Base-by-base conservation (phyloP, 2,113 vertebrate genomes). In the Microcebus murinus region DNA sequence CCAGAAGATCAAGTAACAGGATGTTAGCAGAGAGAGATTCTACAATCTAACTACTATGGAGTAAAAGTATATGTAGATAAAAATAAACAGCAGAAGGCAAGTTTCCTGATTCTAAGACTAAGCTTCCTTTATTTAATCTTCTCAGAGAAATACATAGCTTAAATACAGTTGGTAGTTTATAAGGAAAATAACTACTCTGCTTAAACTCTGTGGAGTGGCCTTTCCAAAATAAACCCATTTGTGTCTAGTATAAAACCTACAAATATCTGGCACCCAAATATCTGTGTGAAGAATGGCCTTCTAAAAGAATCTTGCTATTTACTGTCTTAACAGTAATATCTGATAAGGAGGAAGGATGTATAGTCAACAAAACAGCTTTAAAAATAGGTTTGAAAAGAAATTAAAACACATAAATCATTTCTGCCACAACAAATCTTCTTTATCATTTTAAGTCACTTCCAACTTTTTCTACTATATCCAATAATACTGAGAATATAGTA, bases 341-440 rank as follows among this genome's bases (percentile, higher is more conserved):
- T 96, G 39, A 14, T 45, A 73, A 84, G 1, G 0, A 87, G 29
- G 21, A 83, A 93, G 55, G 50, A 90, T 39, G 48, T 8, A 67
- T 27, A 81, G 29, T 85, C 84, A 79, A 67, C 50, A 73, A 71
- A 79, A 95, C 1, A 63, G 8, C 18, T 90, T 87, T 82, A 63
- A 83, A 91, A 93, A 83, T 18, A 79, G 25, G 39, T 80, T 80
- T 73, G n/a, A 89, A 79, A 8, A 88, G 18, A 94, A 81, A 52
- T 83, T 23, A 81, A 92, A 90, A 23, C 25, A 96, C 59, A 86
- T 74, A 84, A 84, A 67, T 50, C 18, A 57, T 85, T 61, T 52
- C 76, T 82, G 55, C 23, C 45, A 65, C 4, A 70, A 77, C 8
- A 57, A 83, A 83, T 52, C 59, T 83, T 29, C 57, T 86, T 25